Conservation (phyloP, 1,140 invertebrate genomes). For the Vollenhovia emeryi region DNA sequence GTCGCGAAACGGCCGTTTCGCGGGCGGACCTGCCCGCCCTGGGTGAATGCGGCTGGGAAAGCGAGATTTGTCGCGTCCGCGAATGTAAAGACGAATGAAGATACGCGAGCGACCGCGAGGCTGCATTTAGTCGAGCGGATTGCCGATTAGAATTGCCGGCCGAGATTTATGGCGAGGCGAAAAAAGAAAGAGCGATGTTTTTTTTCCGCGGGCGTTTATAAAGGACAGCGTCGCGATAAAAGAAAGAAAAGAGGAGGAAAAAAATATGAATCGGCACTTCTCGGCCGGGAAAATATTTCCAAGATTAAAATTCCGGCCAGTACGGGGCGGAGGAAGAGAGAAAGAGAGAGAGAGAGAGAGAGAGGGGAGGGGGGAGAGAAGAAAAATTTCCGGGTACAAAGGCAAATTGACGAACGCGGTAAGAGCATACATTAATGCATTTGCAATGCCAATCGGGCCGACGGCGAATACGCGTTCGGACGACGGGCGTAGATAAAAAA, state of each 20-base stretch:
- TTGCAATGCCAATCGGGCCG: slow-evolving; percentile 53
- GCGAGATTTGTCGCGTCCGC: slow-evolving; percentile 20
- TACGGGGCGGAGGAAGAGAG: not conserved
- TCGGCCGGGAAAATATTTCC: slow-evolving; percentile 30
- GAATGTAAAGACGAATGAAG: slow-evolving; percentile 18
- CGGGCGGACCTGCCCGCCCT: not conserved
- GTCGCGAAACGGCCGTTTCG: slow-evolving; percentile 36
- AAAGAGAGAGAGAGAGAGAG: slow-evolving; percentile 14
- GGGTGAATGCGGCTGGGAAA: not conserved
- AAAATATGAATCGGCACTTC: not conserved
- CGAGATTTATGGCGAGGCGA: slow-evolving; percentile 20
- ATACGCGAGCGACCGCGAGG: not conserved
- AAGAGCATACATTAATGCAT: slow-evolving; percentile 41
- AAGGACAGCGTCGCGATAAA: not conserved
- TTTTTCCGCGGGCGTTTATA: not conserved
- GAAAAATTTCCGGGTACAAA: slow-evolving; percentile 31
- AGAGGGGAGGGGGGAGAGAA: slow-evolving; percentile 16
- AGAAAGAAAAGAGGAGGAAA: not conserved
- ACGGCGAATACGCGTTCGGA: not conserved
- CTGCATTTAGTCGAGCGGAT: slow-evolving; percentile 31
- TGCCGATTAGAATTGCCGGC: slow-evolving; percentile 22
- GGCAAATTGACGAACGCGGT: slow-evolving; percentile 45
- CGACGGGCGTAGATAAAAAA: not conserved
- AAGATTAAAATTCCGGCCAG: slow-evolving; percentile 50
- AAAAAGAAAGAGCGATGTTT: not conserved